These are phyloP conservation scores for Trypoxylon attenuatum DNA, from an alignment of 2,888 invertebrate species.

Conservation along the genomic window DNA sequence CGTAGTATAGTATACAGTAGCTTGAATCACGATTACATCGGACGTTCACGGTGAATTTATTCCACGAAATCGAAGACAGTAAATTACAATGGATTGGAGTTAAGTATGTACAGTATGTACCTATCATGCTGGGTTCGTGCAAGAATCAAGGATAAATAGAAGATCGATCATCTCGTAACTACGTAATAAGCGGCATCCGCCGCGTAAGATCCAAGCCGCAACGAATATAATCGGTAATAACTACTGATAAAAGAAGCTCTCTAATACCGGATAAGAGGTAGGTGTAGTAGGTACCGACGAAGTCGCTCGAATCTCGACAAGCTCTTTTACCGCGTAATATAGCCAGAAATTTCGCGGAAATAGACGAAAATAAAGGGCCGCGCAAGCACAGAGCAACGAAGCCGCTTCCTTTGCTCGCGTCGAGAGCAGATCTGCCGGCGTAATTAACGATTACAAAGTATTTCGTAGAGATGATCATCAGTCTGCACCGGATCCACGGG, in stretches of 20 bases:
- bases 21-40: no score
- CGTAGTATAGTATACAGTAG: no score
- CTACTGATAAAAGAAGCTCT: constrained; percentile 39
- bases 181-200: constrained; percentile 24
- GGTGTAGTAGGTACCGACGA: background rate
- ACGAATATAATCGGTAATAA: constrained; percentile 52
- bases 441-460: constrained; percentile 75
- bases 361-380: background rate
- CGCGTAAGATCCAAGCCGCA: no score
- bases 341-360: no score
- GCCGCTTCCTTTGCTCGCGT: background rate
- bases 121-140: background rate
- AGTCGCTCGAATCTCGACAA: no score
- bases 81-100: no score
- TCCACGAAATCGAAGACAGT: no score
- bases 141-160: background rate
- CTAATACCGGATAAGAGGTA: constrained; percentile 40
- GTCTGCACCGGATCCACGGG: constrained; percentile 72
- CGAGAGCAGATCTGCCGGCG: constrained; percentile 49
- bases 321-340: no score
- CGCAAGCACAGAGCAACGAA: no score
- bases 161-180: constrained; percentile 23
- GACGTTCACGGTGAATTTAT: no score
- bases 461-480: constrained; percentile 74
- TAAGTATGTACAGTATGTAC: no score